Percentiles rank a stretch among this genome's conserved stretches.
phyloP scores from a whole-genome alignment of 2,113 vertebrate genomes.

The Epinephelus fuscoguttatus region DNA sequence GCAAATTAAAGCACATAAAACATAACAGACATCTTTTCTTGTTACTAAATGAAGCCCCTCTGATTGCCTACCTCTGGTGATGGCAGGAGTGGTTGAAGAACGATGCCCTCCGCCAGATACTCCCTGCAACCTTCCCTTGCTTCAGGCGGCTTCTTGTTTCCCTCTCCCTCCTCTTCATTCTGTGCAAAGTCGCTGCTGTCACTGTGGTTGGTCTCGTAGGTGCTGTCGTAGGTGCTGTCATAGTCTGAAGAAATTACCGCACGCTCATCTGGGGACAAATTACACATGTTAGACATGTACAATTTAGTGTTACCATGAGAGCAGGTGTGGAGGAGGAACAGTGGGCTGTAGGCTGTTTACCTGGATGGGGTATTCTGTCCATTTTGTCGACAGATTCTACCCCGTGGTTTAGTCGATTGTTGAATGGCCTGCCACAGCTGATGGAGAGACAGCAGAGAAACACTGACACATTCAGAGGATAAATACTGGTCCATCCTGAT shows the following conservation, averaged over 20 bases:
- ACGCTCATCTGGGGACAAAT: slow-evolving; percentile 87
- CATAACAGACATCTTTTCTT: neutral
- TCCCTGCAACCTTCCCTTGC: slow-evolving; percentile 66
- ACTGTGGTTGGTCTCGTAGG: slow-evolving; percentile 95
- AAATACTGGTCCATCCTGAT: neutral
- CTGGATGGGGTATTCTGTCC: slow-evolving; percentile 85
- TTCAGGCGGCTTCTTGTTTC: slow-evolving; percentile 79
- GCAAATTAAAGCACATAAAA: neutral
- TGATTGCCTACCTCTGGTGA: slow-evolving; percentile 77
- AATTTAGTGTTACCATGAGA: neutral
- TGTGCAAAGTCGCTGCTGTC: slow-evolving; percentile 95
- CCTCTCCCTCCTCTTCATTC: slow-evolving; percentile 91
- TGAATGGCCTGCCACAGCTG: slow-evolving; percentile 93
- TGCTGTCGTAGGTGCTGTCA: slow-evolving; percentile 90
- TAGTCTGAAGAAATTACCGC: slow-evolving; percentile 92
- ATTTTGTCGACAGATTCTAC: slow-evolving; percentile 84
- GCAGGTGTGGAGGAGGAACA: no score
- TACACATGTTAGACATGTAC: neutral
- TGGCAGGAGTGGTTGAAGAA: slow-evolving; percentile 77
- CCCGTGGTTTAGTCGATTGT: slow-evolving; percentile 80
- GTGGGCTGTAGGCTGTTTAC: slow-evolving; percentile 75
- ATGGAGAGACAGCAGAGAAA: slow-evolving; percentile 43
- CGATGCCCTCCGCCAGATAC: slow-evolving; percentile 80
- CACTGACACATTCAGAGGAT: neutral
- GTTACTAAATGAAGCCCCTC: neutral